Percentiles rank a stretch among this genome's conserved stretches.
These are phyloP conservation scores for Falco rusticolus DNA, from an alignment of 2,797 vertebrate genomes.

Conservation along the genomic window DNA sequence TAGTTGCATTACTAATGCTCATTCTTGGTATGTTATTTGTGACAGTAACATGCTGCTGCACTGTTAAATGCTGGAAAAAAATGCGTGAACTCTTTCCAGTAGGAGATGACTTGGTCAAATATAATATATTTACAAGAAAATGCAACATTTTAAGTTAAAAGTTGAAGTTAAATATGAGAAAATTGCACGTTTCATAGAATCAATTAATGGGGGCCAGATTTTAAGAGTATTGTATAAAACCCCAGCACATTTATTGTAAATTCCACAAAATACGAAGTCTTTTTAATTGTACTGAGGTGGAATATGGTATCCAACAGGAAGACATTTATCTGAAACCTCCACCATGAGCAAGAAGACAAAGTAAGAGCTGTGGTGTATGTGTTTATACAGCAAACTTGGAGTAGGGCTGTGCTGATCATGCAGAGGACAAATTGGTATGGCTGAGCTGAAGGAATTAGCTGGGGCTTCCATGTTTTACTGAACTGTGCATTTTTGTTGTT, in stretches of 20 bases:
- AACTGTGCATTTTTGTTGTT: not conserved
- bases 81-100: not conserved
- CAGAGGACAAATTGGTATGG: not conserved
- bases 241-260: not conserved
- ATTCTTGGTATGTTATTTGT: not conserved
- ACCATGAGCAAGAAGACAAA: not conserved
- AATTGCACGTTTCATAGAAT: not conserved
- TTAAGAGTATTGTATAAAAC: not conserved
- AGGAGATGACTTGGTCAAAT: not conserved
- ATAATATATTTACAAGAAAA: not conserved
- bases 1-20: not conserved
- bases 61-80: not conserved
- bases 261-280: not conserved
- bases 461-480: not conserved
- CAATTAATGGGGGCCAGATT: rapidly evolving
- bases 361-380: not conserved
- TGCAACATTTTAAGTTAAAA: not conserved
- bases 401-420: not conserved
- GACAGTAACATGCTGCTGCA: not conserved
- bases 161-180: not conserved
- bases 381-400: not conserved
- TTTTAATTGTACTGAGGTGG: not conserved
- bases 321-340: not conserved
- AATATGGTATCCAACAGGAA: not conserved
- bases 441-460: not conserved